Base-by-base conservation (phyloP, 2,888 invertebrate genomes). In the Volucella inanis region DNA sequence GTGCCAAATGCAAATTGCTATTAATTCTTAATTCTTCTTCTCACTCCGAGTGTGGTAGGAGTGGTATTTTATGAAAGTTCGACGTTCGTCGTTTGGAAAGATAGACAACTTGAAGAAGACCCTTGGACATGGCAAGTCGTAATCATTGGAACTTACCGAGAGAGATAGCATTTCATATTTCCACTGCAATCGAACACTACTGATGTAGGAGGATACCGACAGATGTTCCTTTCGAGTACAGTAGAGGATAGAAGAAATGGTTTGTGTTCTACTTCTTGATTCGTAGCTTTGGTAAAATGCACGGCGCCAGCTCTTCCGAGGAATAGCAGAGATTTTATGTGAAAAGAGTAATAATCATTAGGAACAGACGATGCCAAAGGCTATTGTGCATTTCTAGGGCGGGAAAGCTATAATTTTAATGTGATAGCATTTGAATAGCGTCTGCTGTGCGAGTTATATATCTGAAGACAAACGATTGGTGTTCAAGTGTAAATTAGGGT, bases 121-220 rank as follows among this genome's bases (percentile, higher is more conserved):
- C 70, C 38, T 59, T 59, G 47, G 57, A 71, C 71, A 71, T 71
- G 59, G 47, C 59, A 71, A 41, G 59, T 59, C 59, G 59, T 41
- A 59, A 71, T 71, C 50, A 71, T 71, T 71, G 71, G 71, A 47
- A 70, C 70, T 70, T 47, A 59, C 12, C 57, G n/a, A 45, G 38
- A 59, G 45, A 43, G 38, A 57, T 31, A 59, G 59, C 59, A 22
- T 71, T 61, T 59, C 49, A 59, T 50, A 59, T 59, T 71, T 41
- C 70, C 12, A 31, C 10, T 55, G 39, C 59, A 70, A 70, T 49
- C 49, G 39, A 70, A 49, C 31, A 49, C n/a, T 49, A 31, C 59
- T 54, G 39, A 43, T 47, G 45, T 39, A 12, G 39, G 22, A 50
- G 18, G 8, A 38, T 15, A n/a, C 3, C n/a, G 31, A 11, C 18